These are phyloP conservation scores for Buathra laborator DNA, from an alignment of 2,888 invertebrate species.

Conservation along the genomic window DNA sequence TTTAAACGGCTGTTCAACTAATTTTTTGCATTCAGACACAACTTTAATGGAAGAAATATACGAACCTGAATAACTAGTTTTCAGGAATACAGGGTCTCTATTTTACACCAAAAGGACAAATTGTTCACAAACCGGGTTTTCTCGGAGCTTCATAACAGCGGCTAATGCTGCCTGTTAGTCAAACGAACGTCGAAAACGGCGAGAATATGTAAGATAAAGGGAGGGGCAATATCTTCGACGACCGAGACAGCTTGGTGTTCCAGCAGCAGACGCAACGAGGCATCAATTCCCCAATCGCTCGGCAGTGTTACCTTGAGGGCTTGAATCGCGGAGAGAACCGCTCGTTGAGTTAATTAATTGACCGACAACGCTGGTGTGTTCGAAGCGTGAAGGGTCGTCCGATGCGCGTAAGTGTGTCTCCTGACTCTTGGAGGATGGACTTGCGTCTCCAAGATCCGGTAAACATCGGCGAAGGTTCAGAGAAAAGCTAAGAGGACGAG, in stretches of 20 bases:
- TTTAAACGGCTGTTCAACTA: background rate
- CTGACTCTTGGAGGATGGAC: slow-evolving; percentile 9
- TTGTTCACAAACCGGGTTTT: too few species aligned
- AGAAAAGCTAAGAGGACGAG: slow-evolving; percentile 16
- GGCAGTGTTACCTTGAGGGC: slow-evolving; percentile 58
- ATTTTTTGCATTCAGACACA: background rate
- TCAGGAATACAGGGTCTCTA: too few species aligned
- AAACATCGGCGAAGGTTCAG: background rate
- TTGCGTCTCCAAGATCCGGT: background rate
- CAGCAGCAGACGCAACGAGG: slow-evolving; percentile 19
- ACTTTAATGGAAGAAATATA: background rate
- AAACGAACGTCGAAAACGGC: background rate
- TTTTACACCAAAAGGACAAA: too few species aligned
- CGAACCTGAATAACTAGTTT: too few species aligned
- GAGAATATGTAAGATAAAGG: background rate
- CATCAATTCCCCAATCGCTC: slow-evolving; percentile 62
- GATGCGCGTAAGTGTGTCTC: background rate
- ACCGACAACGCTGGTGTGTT: slow-evolving; percentile 49
- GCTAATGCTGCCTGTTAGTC: background rate
- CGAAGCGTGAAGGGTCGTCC: slow-evolving; percentile 10
- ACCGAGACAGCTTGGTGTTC: slow-evolving; percentile 1
- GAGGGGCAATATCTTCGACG: background rate
- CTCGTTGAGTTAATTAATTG: slow-evolving; percentile 82
- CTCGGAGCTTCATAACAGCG: background rate
- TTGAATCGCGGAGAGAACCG: slow-evolving; percentile 68